These are phyloP conservation scores for Bettongia penicillata DNA, from an alignment of 2,113 vertebrate species.

Conservation along the genomic window DNA sequence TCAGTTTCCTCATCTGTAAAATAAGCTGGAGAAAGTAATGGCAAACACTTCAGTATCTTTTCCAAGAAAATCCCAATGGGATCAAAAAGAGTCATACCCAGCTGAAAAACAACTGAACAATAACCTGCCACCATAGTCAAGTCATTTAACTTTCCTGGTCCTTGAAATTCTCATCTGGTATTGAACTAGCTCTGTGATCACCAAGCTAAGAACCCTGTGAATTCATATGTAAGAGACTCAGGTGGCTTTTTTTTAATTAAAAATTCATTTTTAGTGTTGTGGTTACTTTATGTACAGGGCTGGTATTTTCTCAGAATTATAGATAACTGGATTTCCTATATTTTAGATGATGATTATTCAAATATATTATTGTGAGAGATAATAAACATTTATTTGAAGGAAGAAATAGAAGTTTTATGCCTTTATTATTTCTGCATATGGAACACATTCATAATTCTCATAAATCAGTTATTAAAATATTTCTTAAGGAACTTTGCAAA, in stretches of 20 bases:
- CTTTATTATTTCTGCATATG: neutral
- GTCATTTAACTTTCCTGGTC: neutral
- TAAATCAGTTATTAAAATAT: constrained; percentile 6
- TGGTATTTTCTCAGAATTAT: neutral
- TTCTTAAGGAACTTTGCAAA: neutral
- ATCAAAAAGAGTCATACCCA: neutral
- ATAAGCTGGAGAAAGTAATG: no score
- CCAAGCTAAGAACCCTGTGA: neutral
- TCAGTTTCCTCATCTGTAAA: no score
- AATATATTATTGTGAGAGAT: neutral
- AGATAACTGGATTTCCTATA: neutral
- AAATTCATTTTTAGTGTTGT: neutral
- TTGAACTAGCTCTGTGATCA: neutral
- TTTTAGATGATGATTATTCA: neutral
- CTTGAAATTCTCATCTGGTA: neutral
- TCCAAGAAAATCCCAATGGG: no score
- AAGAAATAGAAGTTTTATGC: neutral
- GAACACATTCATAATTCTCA: neutral
- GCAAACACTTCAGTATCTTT: no score
- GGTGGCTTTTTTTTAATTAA: neutral
- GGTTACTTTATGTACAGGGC: neutral
- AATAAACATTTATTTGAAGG: neutral
- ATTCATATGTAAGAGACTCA: neutral
- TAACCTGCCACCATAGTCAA: neutral
- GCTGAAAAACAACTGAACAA: neutral